phyloP scores from a whole-genome alignment of 2,797 vertebrate species.

The Myotis vivesi region DNA sequence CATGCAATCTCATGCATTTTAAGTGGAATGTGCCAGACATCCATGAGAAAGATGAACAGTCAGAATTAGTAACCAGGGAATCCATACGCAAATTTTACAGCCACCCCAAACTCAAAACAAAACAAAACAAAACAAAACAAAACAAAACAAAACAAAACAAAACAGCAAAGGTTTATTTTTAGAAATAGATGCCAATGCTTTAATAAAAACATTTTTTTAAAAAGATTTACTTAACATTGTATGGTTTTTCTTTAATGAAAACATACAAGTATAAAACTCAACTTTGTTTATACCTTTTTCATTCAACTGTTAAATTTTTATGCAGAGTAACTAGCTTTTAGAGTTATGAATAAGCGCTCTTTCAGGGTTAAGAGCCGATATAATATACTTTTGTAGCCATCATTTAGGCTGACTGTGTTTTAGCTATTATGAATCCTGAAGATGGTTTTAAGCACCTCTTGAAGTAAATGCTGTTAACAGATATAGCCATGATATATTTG shows the following conservation, averaged over 20 bases:
- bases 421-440: not conserved
- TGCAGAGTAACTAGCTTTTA: not conserved
- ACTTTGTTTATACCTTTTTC: not conserved
- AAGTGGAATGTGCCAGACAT: conserved; percentile 53
- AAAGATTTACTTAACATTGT: not conserved
- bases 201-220: not conserved
- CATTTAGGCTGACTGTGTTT: not conserved
- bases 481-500: not conserved
- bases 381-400: not conserved
- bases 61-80: conserved; percentile 21
- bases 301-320: not conserved
- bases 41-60: conserved; percentile 59
- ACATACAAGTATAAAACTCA: not conserved
- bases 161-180: not conserved
- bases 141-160: not conserved
- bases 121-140: no score
- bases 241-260: not conserved
- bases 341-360: not conserved
- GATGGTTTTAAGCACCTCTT: not conserved
- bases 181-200: not conserved
- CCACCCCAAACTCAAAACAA: not conserved
- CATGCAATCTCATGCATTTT: conserved; percentile 84
- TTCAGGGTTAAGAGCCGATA: not conserved
- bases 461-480: conserved; percentile 30
- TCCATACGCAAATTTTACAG: not conserved